A percentile compares a stretch with the other conserved stretches of the same genome.
Evolutionary conservation across 2,113 vertebrate genomes (phyloP).

Genomic region (Pleuronectes platessa): DNA sequence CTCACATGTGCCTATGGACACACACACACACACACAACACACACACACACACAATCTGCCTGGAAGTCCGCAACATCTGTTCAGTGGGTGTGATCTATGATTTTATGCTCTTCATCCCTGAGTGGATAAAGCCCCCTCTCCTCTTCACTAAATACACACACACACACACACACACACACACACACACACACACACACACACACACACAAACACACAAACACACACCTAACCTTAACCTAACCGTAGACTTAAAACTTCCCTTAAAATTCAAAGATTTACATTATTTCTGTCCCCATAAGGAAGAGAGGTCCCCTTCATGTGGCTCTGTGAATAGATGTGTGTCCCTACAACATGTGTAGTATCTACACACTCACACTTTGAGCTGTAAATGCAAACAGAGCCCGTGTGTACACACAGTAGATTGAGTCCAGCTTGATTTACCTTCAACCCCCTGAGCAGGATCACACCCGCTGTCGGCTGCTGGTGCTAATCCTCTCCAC

Average conservation of each 20-base stretch:
- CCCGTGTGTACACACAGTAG: conserved; percentile 47
- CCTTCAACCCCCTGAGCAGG: too few species aligned
- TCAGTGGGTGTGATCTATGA: conserved; percentile 51
- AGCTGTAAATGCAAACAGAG: conserved; percentile 25
- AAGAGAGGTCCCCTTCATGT: too few species aligned
- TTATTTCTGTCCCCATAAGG: too few species aligned
- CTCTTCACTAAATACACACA: neutral
- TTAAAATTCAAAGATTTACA: too few species aligned
- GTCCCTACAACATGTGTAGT: too few species aligned
- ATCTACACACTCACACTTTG: conserved; percentile 31
- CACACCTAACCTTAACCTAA: neutral
- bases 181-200: conserved; percentile 54
- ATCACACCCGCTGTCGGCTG: neutral
- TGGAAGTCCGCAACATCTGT: conserved; percentile 63
- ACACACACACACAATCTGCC: conserved; percentile 11
- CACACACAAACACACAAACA: conserved; percentile 22
- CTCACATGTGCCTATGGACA: neutral
- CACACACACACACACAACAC: conserved; percentile 12
- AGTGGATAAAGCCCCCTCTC: conserved; percentile 16
- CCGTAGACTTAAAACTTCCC: too few species aligned
- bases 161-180: conserved; percentile 35
- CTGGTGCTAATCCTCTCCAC: conserved; percentile 48
- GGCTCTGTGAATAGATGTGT: too few species aligned
- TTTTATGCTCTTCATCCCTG: conserved; percentile 38
- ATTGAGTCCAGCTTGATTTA: too few species aligned